Conservation (phyloP, 2,888 invertebrate species). For the Drosophila koepferae region DNA sequence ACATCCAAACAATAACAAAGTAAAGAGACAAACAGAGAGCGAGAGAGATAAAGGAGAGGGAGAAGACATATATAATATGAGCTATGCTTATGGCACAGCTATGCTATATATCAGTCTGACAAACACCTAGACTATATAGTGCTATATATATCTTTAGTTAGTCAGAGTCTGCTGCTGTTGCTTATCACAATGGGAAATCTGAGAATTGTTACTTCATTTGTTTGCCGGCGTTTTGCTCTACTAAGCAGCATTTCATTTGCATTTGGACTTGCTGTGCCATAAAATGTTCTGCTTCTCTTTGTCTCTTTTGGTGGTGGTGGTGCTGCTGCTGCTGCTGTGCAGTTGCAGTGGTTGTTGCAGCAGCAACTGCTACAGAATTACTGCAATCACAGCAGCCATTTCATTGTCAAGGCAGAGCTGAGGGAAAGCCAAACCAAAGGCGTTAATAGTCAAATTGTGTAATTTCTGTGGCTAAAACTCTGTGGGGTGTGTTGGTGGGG, state of each 20-base stretch:
- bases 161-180: slow-evolving; percentile 5
- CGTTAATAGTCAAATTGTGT: slow-evolving; percentile 79
- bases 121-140: slow-evolving; percentile 20
- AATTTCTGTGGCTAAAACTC: slow-evolving; percentile 49
- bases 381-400: slow-evolving; percentile 68
- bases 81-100: slow-evolving; percentile 57
- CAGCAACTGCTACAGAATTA: slow-evolving; percentile 48
- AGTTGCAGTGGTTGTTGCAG: slow-evolving; percentile 18
- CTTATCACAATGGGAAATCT: slow-evolving; percentile 66
- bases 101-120: slow-evolving; percentile 25
- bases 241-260: slow-evolving; percentile 75
- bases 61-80: slow-evolving; percentile 59
- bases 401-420: slow-evolving; percentile 67
- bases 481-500: not conserved
- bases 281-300: slow-evolving; percentile 8
- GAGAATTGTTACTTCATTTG: slow-evolving; percentile 62
- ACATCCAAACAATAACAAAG: slow-evolving; percentile 72
- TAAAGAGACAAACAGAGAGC: slow-evolving; percentile 16
- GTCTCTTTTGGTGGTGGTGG: slow-evolving; percentile 13
- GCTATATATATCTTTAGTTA: slow-evolving; percentile 16
- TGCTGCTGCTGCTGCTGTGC: slow-evolving; percentile 17
- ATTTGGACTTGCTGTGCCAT: slow-evolving; percentile 38
- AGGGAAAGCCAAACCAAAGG: slow-evolving; percentile 43
- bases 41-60: not conserved
- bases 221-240: slow-evolving; percentile 70